These are phyloP conservation scores for Ceratina calcarata DNA, from an alignment of 1,140 invertebrate species.

Conservation along the genomic window DNA sequence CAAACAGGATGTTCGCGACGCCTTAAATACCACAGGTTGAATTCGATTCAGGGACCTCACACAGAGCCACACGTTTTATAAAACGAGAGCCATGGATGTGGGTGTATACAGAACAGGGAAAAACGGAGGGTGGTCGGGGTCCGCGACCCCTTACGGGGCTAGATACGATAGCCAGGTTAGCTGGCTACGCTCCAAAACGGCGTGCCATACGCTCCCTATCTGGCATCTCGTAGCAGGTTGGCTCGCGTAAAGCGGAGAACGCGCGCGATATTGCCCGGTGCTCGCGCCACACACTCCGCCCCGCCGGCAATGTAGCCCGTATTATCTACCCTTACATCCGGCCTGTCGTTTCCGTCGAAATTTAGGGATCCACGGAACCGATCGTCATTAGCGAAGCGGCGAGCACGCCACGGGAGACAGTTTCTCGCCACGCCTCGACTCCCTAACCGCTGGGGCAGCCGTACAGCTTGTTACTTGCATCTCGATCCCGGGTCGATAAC, in stretches of 20 bases:
- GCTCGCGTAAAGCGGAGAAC: conserved; percentile 34
- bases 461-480: neutral
- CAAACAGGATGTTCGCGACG: too few species aligned
- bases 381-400: conserved; percentile 39
- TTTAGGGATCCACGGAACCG: conserved; percentile 37
- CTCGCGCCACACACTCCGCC: conserved; percentile 4
- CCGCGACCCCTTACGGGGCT: conserved; percentile 32
- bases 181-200: conserved; percentile 64
- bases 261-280: conserved; percentile 59
- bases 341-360: conserved; percentile 45
- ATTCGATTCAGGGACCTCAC: too few species aligned
- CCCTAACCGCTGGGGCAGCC: neutral
- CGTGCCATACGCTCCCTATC: conserved; percentile 55
- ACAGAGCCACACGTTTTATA: neutral
- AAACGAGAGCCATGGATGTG: neutral
- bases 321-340: conserved; percentile 50
- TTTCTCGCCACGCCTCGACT: conserved; percentile 22
- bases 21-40: too few species aligned
- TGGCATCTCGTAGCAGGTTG: conserved; percentile 63
- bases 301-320: conserved; percentile 45
- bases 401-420: neutral
- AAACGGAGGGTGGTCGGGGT: conserved; percentile 44
- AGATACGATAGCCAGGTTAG: conserved; percentile 55
- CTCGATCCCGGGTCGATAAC: conserved; percentile 27
- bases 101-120: neutral